Evolutionary conservation across 2,113 vertebrate species (phyloP), one percentile per base, ranked within the genome.

Genomic region (Lates calcarifer): DNA sequence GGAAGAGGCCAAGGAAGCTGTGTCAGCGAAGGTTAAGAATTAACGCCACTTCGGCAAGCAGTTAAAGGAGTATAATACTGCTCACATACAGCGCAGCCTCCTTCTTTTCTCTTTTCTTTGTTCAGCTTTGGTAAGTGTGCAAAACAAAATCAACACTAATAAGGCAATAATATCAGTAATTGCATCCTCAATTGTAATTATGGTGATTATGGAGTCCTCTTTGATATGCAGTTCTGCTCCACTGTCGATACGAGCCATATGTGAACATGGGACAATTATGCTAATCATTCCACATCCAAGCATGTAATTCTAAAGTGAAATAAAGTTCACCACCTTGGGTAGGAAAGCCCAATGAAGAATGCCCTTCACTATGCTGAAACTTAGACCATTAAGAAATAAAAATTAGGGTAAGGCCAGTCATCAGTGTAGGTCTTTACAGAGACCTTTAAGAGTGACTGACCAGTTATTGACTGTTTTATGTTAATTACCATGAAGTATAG

Each of bases 141-240:
- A 55, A 87, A 90, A 89, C 85, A 91, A 89, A 92, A 90, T 90
- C 85, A 90, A 88, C 86, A 87, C 84, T 93, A 93, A 91, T 90
- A 90, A 79, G 80, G 77, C 78, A 88, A 92, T 93, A 92, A 91
- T 93, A 87, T 89, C 88, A 74, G 81, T 94, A 94, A 93, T 93
- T 94, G 92, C 90, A 90, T 91, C 92, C 88, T 94, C 85, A 91
- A 80, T 93, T 89, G 89, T 89, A 93, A 92, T 94, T 93, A 93
- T 71, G 82, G 89, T 81, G 85, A 93, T 95, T 94, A 94, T 43
- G 79, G 76, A 83, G 87, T 91, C 87, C 84, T 87, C 89, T 91
- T 90, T 94, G 86, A 93, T 92, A 91, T 82, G 85, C 87, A 64
- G 81, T 83, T 81, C 85, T 86, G 87, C 87, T 83, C 78, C 83